These are phyloP conservation scores for Sphaerophoria rueppellii DNA, from an alignment of 2,888 invertebrate species.

Conservation along the genomic window DNA sequence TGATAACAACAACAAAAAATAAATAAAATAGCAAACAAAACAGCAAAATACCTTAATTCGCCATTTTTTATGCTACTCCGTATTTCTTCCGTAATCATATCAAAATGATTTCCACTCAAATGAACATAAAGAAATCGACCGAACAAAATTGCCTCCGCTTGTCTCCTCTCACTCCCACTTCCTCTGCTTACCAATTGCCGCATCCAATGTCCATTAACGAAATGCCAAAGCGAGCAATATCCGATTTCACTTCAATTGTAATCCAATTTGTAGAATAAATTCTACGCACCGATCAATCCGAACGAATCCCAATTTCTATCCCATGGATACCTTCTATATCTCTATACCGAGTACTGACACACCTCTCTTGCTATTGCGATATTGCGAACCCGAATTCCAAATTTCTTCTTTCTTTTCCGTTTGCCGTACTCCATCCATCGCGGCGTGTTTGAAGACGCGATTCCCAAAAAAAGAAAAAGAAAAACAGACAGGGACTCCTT, in stretches of 20 bases:
- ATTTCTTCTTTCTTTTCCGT: neutral
- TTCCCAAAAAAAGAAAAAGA: too few species aligned
- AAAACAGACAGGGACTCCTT: neutral
- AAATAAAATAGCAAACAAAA: neutral
- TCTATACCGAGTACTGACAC: neutral
- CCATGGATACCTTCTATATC: neutral
- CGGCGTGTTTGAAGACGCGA: too few species aligned
- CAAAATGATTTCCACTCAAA: constrained; percentile 69
- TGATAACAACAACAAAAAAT: constrained; percentile 16
- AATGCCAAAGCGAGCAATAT: constrained; percentile 79
- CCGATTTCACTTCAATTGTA: constrained; percentile 82
- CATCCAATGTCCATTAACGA: constrained; percentile 73
- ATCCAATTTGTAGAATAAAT: constrained; percentile 78
- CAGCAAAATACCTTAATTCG: constrained; percentile 30
- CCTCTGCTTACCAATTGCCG: neutral
- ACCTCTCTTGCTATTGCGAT: neutral
- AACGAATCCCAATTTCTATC: constrained; percentile 34
- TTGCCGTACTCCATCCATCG: too few species aligned
- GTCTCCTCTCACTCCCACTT: neutral
- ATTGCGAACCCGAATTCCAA: neutral
- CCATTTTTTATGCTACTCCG: constrained; percentile 22
- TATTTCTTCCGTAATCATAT: constrained; percentile 26
- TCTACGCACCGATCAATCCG: constrained; percentile 63
- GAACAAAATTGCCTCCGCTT: constrained; percentile 64
- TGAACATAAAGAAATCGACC: constrained; percentile 68